These are phyloP conservation scores for Herpetotheres cachinnans DNA, from an alignment of 2,113 vertebrate genomes.

Conservation along the genomic window DNA sequence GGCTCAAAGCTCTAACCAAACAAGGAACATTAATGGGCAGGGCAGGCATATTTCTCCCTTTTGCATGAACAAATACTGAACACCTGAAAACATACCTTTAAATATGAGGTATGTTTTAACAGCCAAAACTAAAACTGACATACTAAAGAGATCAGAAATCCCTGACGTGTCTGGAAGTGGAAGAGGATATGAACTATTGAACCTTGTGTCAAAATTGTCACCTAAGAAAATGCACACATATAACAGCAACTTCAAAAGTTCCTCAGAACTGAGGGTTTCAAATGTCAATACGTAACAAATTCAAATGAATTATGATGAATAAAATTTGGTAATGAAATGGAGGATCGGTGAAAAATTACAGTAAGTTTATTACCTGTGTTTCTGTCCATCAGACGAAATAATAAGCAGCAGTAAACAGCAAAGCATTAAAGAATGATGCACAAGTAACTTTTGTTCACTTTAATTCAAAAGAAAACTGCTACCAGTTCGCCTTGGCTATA, in stretches of 20 bases:
- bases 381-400: constrained; percentile 60
- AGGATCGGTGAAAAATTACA: background rate
- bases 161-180: rapidly evolving
- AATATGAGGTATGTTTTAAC: background rate
- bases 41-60: background rate
- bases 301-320: background rate
- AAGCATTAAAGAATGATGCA: constrained; percentile 52
- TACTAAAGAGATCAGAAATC: background rate
- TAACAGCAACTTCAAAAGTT: background rate
- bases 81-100: background rate
- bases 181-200: no score
- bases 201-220: no score
- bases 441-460: background rate
- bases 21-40: background rate
- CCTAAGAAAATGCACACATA: rapidly evolving
- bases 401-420: constrained; percentile 63
- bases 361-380: constrained; percentile 63
- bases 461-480: background rate
- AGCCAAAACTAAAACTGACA: background rate
- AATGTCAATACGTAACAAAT: background rate
- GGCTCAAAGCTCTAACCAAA: background rate
- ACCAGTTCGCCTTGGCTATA: background rate
- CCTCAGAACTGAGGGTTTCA: background rate
- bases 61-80: background rate
- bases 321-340: background rate